Evolutionary conservation across 2,888 invertebrate species (phyloP), one percentile per base, ranked within the genome.

Genomic region (Sacculina carcini): DNA sequence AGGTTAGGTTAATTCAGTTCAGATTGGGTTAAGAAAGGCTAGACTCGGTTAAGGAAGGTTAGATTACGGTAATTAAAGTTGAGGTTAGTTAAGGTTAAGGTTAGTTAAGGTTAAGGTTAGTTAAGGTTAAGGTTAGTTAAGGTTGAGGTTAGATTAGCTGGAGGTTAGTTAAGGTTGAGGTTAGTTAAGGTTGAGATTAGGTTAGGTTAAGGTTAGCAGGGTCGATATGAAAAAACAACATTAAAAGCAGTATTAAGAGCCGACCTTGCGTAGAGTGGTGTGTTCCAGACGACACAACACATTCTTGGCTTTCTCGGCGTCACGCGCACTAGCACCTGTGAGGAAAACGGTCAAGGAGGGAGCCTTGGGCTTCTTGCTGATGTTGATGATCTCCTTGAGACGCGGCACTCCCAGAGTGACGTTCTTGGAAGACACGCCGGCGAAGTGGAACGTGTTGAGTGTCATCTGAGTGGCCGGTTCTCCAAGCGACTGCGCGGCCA

Each of bases 381-480:
- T 92, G 64, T 99, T 99, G 61, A 99, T 99, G 60, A 75, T 75
- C 63, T 75, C 75, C 63, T 61, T 58, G 19, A 58, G 56, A 24
- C 58, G 77, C 0, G 98, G 98, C 60, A 99, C 98, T 75, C 98
- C 98, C 50, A 98, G 76, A 0, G 98, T 99, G 73, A 99, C 96
- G 73, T 99, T 99, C 70, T 98, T 98, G 51, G 96, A 96, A 0
- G 96, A 98, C 61, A 98, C 98, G 74, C 98, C 98, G 69, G 98
- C 98, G 69, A 94, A 98, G 73, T 99, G 98, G 81, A 99, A 99
- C 73, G 98, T 99, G 69, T 99, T 98, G 65, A 98, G 70, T 65
- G 94, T 94, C 92, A 94, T 94, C 73, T 98, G 92, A 55, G 98
- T 99, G 60, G 98, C 98, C 10, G 98, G 98, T 64, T 99, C 98